Conservation (phyloP, 1,140 invertebrate genomes). For the Planococcus citri region DNA sequence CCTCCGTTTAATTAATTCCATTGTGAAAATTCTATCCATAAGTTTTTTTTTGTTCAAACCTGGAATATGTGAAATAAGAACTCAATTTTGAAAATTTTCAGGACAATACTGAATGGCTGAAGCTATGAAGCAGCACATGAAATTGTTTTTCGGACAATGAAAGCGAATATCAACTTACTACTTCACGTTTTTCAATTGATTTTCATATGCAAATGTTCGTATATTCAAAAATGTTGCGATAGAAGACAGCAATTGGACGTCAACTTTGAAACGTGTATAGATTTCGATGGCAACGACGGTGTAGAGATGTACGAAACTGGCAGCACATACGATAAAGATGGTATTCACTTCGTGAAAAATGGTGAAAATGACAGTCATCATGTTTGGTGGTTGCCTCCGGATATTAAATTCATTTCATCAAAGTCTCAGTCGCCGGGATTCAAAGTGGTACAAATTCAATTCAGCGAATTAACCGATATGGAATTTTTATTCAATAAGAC, state of each 20-base stretch:
- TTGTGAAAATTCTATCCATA: too few species aligned
- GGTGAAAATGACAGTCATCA: background rate
- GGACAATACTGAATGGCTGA: too few species aligned
- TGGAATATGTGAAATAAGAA: too few species aligned
- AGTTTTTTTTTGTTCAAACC: too few species aligned
- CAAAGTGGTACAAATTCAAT: background rate
- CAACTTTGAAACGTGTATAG: background rate
- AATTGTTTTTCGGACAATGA: too few species aligned
- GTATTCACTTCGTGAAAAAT: background rate
- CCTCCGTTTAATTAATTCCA: too few species aligned
- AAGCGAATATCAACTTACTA: background rate
- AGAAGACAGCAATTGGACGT: background rate
- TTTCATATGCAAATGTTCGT: background rate
- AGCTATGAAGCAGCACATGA: too few species aligned
- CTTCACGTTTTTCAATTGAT: background rate
- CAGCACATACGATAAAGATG: background rate
- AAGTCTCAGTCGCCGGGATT: background rate
- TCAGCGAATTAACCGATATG: background rate
- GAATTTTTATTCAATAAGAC: background rate
- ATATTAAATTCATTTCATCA: background rate
- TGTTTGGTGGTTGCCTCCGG: background rate
- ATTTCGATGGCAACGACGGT: background rate
- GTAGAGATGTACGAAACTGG: background rate
- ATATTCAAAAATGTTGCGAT: constrained; percentile 12
- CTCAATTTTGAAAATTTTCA: too few species aligned